Conservation (phyloP, 2,113 vertebrate genomes). For the Prochilodus magdalenae region DNA sequence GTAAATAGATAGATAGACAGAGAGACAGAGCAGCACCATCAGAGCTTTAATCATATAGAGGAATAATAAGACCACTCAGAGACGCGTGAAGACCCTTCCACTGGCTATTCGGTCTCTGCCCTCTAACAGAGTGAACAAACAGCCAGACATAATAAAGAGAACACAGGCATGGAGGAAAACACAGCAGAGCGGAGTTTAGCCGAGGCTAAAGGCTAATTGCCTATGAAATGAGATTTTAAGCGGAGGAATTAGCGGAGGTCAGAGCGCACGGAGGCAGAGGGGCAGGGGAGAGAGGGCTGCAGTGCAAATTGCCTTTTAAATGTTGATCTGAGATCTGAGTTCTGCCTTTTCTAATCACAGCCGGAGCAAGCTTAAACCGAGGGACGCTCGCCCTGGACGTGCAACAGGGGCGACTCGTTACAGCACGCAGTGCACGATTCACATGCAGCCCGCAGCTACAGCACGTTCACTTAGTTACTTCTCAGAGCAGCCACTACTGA, state of each 20-base stretch:
- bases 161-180: constrained; percentile 25
- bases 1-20: too few relatives aligned
- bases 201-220: constrained; percentile 79
- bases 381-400: not conserved
- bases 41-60: not conserved
- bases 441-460: not conserved
- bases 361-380: not conserved
- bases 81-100: constrained; percentile 67
- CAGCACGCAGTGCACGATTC: not conserved
- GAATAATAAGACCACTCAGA: constrained; percentile 62
- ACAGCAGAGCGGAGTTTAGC: constrained; percentile 49
- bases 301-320: not conserved
- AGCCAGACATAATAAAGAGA: constrained; percentile 54
- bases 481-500: not conserved
- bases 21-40: too few relatives aligned
- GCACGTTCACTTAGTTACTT: not conserved
- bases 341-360: not conserved
- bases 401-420: not conserved
- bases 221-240: constrained; percentile 79
- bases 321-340: constrained; percentile 8
- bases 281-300: constrained; percentile 54
- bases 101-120: constrained; percentile 49
- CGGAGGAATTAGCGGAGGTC: constrained; percentile 71
- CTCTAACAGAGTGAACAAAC: constrained; percentile 65
- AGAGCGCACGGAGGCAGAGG: constrained; percentile 32